Evolutionary conservation across 37 sponge, comb jelly and placozoan species (phyloP), one percentile per base, ranked within the genome.

Genomic region (Aphrocallistes beatrix): DNA sequence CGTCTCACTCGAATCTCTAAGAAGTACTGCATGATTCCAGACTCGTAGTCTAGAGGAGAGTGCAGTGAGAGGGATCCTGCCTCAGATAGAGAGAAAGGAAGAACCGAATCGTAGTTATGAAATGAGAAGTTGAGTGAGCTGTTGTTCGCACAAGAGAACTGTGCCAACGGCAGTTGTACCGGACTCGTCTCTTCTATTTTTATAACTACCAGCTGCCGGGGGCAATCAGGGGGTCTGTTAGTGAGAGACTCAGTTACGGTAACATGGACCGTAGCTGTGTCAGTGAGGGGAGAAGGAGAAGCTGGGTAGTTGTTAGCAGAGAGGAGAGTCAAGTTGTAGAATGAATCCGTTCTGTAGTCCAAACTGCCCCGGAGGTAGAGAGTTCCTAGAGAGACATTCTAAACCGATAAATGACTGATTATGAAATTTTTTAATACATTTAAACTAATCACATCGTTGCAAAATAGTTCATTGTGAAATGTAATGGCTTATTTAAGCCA

Each of bases 351-450:
- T 6, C 13, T 13, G 75, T 60, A 60, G 75, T 13, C 21, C 3
- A 60, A 30, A 19, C 6, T 60, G n/a, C 75, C 75, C 25, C 75
- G 8, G 32, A 60, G 75, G n/a, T 60, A 60, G 25, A 60, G 75
- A 60, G 34, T 60, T 60, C 75, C 75, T 60, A 60, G 8, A 60
- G 75, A 60, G n/a, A n/a, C n/a, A n/a, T n/a, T n/a, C n/a, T n/a
- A n/a, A n/a, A n/a, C n/a, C n/a, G n/a, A n/a, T n/a, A n/a, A n/a
- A n/a, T n/a, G n/a, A n/a, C n/a, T n/a, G n/a, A n/a, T n/a, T n/a
- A n/a, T n/a, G n/a, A n/a, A n/a, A n/a, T n/a, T n/a, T n/a, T n/a
- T n/a, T n/a, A n/a, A n/a, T n/a, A n/a, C n/a, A n/a, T n/a, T n/a
- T n/a, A n/a, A n/a, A n/a, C n/a, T n/a, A n/a, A n/a, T n/a, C n/a